Conservation (phyloP, 1,140 invertebrate genomes). For the Octopus sinensis region DNA sequence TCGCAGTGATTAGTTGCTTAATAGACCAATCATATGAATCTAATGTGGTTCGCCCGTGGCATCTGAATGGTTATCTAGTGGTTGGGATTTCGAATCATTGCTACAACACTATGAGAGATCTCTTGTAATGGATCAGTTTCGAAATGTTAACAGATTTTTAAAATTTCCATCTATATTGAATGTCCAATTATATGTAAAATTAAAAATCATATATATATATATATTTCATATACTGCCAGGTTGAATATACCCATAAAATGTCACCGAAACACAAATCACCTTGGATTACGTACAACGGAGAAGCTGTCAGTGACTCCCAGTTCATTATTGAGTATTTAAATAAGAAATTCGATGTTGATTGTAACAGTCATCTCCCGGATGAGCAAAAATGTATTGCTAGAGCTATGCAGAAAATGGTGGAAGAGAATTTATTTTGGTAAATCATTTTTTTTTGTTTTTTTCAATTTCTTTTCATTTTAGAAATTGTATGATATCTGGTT, state of each 20-base stretch:
- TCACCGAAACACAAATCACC: constrained; percentile 35
- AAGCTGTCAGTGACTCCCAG: constrained; percentile 49
- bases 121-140: too few relatives aligned
- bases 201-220: neutral
- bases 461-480: too few relatives aligned
- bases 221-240: neutral
- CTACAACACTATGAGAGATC: too few relatives aligned
- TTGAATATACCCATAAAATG: neutral
- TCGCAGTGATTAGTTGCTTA: too few relatives aligned
- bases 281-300: constrained; percentile 54
- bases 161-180: too few relatives aligned
- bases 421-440: constrained; percentile 50
- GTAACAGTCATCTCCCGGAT: constrained; percentile 30
- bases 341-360: constrained; percentile 39
- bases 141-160: too few relatives aligned
- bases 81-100: too few relatives aligned
- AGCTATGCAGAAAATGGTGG: constrained; percentile 44
- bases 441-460: neutral
- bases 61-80: too few relatives aligned
- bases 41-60: too few relatives aligned
- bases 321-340: constrained; percentile 52
- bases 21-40: too few relatives aligned
- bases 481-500: too few relatives aligned
- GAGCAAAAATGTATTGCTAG: constrained; percentile 32
- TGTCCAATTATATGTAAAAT: neutral